Evolutionary conservation across 2,888 invertebrate species (phyloP).

Genomic region (Eilema caniola): DNA sequence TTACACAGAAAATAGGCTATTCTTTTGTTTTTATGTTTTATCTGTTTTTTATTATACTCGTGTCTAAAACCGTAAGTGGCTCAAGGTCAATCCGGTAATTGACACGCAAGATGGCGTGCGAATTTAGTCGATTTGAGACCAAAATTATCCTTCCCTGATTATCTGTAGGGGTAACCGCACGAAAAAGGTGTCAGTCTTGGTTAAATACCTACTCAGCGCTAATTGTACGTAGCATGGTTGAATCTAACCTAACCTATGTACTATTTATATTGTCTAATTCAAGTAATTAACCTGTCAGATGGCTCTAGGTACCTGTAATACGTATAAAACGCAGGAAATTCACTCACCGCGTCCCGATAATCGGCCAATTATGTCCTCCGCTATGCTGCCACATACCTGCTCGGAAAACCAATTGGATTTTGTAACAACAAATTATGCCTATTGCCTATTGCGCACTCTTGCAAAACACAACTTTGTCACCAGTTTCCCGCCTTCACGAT

Average conservation of each 20-base stretch:
- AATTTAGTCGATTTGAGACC: no score
- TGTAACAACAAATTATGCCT: constrained; percentile 74
- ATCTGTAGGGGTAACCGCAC: no score
- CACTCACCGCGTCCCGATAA: constrained; percentile 44
- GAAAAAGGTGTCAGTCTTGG: no score
- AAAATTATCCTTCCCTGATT: no score
- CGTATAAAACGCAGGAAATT: constrained; percentile 51
- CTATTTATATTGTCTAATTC: constrained; percentile 9
- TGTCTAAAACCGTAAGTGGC: neutral
- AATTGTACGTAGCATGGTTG: no score
- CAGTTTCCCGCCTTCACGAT: constrained; percentile 82
- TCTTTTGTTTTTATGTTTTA: constrained; percentile 12
- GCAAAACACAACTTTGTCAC: constrained; percentile 77
- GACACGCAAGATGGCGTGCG: no score
- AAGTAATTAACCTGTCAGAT: constrained; percentile 19
- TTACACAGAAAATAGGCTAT: constrained; percentile 32
- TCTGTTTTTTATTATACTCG: neutral
- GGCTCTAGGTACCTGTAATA: constrained; percentile 40
- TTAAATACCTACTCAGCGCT: no score
- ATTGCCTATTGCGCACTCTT: constrained; percentile 70
- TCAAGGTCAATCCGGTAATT: neutral
- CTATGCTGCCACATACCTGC: constrained; percentile 56
- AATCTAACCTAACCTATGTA: no score
- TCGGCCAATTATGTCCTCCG: constrained; percentile 50
- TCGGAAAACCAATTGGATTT: constrained; percentile 67